Conservation (phyloP, 2,888 invertebrate species). For the Halictus ligatus region DNA sequence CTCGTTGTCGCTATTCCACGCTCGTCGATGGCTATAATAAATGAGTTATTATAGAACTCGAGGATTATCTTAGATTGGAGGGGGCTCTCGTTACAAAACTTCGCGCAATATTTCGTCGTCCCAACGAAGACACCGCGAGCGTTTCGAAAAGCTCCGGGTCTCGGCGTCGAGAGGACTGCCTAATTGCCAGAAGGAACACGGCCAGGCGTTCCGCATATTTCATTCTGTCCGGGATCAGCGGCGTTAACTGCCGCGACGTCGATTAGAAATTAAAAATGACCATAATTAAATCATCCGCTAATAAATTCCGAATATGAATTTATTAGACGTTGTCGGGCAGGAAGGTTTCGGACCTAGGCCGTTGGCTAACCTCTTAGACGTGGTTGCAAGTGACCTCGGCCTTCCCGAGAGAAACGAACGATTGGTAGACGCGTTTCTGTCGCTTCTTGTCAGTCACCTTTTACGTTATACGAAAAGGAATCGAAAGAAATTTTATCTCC, state of each 20-base stretch:
- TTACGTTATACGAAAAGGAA: not conserved
- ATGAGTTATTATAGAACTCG: conserved; percentile 53
- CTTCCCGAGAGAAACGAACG: conserved; percentile 28
- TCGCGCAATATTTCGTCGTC: conserved; percentile 23
- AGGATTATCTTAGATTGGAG: conserved; percentile 37
- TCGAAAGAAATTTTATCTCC: not conserved
- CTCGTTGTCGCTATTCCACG: conserved; percentile 38
- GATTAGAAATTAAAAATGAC: conserved; percentile 66
- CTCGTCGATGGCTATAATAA: conserved; percentile 42
- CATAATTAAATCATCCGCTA: conserved; percentile 70
- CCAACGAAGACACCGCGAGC: not conserved
- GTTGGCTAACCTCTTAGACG: conserved; percentile 13
- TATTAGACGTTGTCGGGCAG: conserved; percentile 39
- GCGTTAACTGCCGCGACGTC: conserved; percentile 59
- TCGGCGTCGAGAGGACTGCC: conserved; percentile 24
- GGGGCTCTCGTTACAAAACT: conserved; percentile 21
- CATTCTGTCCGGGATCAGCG: conserved; percentile 53
- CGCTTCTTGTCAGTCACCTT: not conserved
- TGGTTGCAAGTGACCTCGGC: conserved; percentile 22
- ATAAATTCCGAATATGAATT: conserved; percentile 72
- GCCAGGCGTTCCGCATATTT: conserved; percentile 54
- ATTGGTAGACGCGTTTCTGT: not conserved
- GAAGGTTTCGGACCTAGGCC: conserved; percentile 40
- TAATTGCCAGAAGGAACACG: conserved; percentile 46
- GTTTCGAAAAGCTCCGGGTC: conserved; percentile 14